A percentile compares a stretch with the other conserved stretches of the same genome.
Conservation (phyloP, 92 coral and sea anemone species). For the Hydrozoanthus gracilis region DNA sequence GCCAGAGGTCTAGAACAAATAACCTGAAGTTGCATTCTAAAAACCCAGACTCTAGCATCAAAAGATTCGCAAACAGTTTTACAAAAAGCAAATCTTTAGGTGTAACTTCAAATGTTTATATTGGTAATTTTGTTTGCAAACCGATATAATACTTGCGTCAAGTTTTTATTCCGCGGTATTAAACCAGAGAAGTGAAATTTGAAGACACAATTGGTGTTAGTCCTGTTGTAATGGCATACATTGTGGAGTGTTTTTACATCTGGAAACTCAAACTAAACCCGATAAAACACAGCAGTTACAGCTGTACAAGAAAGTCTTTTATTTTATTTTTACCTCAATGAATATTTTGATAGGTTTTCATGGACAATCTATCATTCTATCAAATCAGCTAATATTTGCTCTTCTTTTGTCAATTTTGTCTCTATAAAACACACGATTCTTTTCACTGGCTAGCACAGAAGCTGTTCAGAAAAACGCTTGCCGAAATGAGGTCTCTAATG, state of each 20-base stretch:
- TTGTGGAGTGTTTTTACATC: neutral
- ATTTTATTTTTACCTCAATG: neutral
- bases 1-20: too few relatives aligned
- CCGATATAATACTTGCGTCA: neutral
- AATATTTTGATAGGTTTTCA: neutral
- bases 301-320: neutral
- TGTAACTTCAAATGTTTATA: neutral
- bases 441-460: neutral
- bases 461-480: neutral
- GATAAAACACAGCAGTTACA: neutral
- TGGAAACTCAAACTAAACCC: conserved; percentile 6
- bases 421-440: neutral
- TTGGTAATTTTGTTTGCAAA: neutral
- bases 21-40: too few relatives aligned
- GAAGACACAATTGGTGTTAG: too few relatives aligned
- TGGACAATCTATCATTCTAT: neutral
- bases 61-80: neutral
- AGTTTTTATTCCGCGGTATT: neutral
- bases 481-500: conserved; percentile 6
- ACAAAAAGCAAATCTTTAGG: neutral
- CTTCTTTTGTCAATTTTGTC: neutral
- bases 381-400: neutral
- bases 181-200: neutral
- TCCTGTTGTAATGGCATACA: neutral
- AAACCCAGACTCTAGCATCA: neutral